These are phyloP conservation scores for Hydrochoerus hydrochaeris DNA, from an alignment of 2,113 vertebrate genomes.

Conservation along the genomic window DNA sequence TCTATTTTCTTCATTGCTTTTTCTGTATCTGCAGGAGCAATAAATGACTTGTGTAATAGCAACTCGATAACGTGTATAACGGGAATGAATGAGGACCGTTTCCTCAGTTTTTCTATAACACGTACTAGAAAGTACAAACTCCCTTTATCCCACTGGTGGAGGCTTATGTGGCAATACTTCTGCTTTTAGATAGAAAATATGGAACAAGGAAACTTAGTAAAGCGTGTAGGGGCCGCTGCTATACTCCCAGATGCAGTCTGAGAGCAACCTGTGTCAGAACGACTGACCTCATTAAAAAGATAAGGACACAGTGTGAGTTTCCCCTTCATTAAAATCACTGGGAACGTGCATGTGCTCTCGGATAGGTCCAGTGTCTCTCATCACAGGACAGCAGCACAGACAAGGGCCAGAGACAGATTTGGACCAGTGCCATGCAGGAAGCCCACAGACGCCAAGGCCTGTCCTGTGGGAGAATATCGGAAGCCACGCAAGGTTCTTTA, in stretches of 20 bases:
- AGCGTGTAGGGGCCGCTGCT: fast-evolving
- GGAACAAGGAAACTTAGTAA: neutral
- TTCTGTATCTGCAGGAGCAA: too few species aligned
- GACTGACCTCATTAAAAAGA: neutral
- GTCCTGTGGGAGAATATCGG: neutral
- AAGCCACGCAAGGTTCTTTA: neutral
- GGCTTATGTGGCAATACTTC: neutral
- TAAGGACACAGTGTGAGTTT: neutral
- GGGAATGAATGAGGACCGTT: neutral
- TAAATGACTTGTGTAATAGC: neutral
- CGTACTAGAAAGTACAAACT: neutral
- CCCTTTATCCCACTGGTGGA: neutral
- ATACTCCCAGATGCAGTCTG: neutral
- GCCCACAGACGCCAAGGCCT: neutral
- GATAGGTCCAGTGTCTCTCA: neutral
- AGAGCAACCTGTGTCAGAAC: neutral
- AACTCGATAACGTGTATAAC: too few species aligned
- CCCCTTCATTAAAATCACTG: neutral
- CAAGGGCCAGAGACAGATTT: neutral
- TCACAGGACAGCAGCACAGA: neutral
- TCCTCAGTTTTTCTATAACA: neutral
- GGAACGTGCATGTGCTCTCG: neutral
- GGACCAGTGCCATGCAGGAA: neutral
- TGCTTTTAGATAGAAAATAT: neutral
- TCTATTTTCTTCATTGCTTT: too few species aligned